These are phyloP conservation scores for Drosophila yakuba DNA, from an alignment of 1,140 invertebrate species.

Conservation along the genomic window DNA sequence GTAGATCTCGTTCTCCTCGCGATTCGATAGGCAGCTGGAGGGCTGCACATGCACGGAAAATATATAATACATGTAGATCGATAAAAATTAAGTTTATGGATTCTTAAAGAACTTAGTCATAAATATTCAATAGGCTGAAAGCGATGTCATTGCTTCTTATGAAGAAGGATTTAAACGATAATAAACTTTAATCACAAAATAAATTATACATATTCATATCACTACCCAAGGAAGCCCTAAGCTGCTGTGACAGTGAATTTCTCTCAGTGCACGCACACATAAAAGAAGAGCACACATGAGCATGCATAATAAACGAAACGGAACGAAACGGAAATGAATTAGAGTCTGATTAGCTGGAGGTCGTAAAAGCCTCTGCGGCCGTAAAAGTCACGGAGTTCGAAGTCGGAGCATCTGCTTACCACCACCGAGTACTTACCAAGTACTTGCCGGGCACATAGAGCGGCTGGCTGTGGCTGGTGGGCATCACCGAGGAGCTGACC, in stretches of 20 bases:
- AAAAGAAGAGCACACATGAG: conserved; percentile 29
- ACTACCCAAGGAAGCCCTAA: neutral
- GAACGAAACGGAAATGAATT: conserved; percentile 66
- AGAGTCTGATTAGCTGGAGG: conserved; percentile 66
- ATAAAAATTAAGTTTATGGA: too few species aligned
- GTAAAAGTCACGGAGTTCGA: conserved; percentile 57
- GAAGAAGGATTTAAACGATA: too few species aligned
- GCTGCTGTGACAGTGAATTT: neutral
- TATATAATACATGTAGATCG: neutral
- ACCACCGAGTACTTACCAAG: conserved; percentile 88
- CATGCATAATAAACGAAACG: conserved; percentile 72
- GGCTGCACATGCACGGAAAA: conserved; percentile 86
- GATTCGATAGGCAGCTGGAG: conserved; percentile 94
- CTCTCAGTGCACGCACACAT: conserved; percentile 18
- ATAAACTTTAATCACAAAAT: too few species aligned
- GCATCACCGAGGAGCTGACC: conserved; percentile 83
- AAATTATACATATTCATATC: neutral
- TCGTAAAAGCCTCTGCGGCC: conserved; percentile 55
- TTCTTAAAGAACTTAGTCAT: too few species aligned
- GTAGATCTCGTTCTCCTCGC: conserved; percentile 96
- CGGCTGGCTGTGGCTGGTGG: conserved; percentile 87
- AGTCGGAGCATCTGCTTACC: conserved; percentile 86
- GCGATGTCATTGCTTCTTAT: too few species aligned
- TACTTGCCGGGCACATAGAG: conserved; percentile 95
- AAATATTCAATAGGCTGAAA: too few species aligned